Base-by-base conservation (phyloP, 1,140 invertebrate species). In the Piezodorus guildinii region DNA sequence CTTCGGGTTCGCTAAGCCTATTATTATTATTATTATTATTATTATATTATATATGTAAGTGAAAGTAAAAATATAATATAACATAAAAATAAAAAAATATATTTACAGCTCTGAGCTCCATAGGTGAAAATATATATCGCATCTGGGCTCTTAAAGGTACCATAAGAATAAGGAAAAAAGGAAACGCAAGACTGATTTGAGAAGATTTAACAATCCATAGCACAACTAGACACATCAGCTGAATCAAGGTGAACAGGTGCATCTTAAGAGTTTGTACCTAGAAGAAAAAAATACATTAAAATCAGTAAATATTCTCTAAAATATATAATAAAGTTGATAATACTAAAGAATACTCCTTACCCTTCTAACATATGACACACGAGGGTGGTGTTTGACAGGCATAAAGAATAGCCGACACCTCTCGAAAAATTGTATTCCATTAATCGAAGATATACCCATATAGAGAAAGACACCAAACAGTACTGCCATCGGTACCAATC, bases 401-500 rank as follows among this genome's bases (percentile, higher is more conserved):
- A 95, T 94, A 66, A 96, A 85, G 51, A 95, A 83, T 10, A 97
- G 76, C 66, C 87, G 83, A 60, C 90, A 77, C 68, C 80, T 72
- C 68, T 96, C 91, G 73, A 94, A 92, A 71, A 96, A 83, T 75
- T 96, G 93, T 19, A 96, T 91, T 56, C 92, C 92, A 71, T 86
- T 88, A 45, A 93, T 87, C 0, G 93, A 91, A 0, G 92, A 92
- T 61, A 96, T 85, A 43, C 95, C 95, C 87, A 98, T 94, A 77
- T 98, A 98, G 0, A 98, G 79, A 73, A 98, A 98, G 3, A 98
- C 90, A 30, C 95, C 95, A 73, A 97, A 93, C 3, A 98, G 79
- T 54, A 96, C 93, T 12, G 94, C 84, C 80, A 96, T 89, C 3
- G 95, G 94, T 62, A 96, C 88, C 15, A 86, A 77, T 23, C 86